phyloP scores from a whole-genome alignment of 2,113 vertebrate species.

The Thinocorus orbignyianus region DNA sequence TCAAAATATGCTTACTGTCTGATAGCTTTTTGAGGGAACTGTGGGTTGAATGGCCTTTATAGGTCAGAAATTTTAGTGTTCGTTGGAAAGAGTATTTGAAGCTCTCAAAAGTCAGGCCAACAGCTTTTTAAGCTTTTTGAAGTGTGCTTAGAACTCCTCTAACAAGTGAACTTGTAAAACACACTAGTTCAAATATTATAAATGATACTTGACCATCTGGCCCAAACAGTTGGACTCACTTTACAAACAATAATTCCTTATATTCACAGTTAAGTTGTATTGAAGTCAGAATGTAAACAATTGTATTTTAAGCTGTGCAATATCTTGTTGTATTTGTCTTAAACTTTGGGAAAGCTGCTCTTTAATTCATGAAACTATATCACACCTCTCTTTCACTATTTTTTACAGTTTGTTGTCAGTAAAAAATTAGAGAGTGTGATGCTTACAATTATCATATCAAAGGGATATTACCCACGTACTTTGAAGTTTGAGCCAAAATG shows the following conservation, averaged over 20 bases:
- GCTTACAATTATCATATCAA: background rate
- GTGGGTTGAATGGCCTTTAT: constrained; percentile 9
- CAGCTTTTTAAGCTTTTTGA: background rate
- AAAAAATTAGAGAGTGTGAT: background rate
- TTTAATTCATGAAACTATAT: constrained; percentile 42
- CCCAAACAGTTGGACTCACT: background rate
- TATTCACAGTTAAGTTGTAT: background rate
- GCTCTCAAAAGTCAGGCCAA: background rate
- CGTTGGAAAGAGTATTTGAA: background rate
- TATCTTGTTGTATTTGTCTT: constrained; percentile 64
- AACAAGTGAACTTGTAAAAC: background rate
- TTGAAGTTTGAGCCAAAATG: constrained; percentile 20
- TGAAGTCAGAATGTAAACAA: constrained; percentile 64
- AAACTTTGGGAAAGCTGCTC: constrained; percentile 64
- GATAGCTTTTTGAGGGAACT: constrained; percentile 73
- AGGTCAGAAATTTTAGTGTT: background rate
- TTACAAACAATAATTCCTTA: background rate
- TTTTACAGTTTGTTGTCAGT: constrained; percentile 11
- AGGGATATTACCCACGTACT: background rate
- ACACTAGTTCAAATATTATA: background rate
- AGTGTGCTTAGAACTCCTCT: constrained; percentile 1
- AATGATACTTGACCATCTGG: constrained; percentile 18
- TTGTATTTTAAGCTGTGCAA: constrained; percentile 66
- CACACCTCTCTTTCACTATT: constrained; percentile 18
- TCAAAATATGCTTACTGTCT: constrained; percentile 73